phyloP scores from a whole-genome alignment of 2,888 invertebrate genomes.

The Cacoxenus indagator region DNA sequence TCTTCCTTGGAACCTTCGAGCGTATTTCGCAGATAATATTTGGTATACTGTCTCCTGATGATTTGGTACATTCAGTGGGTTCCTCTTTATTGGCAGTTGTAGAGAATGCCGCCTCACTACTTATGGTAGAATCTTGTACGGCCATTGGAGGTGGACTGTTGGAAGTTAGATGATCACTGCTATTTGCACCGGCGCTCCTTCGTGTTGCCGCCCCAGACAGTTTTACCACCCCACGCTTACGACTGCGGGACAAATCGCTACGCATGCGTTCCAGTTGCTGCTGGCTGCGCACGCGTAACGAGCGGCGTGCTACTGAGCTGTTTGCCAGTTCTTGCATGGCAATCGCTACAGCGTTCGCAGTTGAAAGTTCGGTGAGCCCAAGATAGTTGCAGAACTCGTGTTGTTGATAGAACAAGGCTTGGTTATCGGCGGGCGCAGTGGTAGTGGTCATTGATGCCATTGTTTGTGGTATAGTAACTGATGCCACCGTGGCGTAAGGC shows the following conservation, averaged over 20 bases:
- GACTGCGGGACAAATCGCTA: conserved; percentile 34
- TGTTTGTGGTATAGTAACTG: not conserved
- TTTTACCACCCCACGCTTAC: conserved; percentile 24
- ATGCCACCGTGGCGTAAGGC: not conserved
- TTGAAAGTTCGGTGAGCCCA: conserved; percentile 66
- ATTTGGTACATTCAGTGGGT: not conserved
- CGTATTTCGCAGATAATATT: not conserved
- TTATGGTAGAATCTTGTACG: not conserved
- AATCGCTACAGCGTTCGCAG: conserved; percentile 64
- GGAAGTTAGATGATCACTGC: not conserved
- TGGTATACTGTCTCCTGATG: not conserved
- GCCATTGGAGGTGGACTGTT: conserved; percentile 3
- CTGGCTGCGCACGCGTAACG: conserved; percentile 61
- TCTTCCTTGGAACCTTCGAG: not conserved
- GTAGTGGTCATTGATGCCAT: not conserved
- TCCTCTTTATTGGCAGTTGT: not conserved
- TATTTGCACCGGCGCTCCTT: not conserved
- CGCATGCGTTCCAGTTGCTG: conserved; percentile 60
- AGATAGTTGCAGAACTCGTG: conserved; percentile 70
- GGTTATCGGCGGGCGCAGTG: not conserved
- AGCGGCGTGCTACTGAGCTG: conserved; percentile 58
- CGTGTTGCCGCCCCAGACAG: not conserved
- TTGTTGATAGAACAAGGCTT: conserved; percentile 57
- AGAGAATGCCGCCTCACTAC: not conserved
- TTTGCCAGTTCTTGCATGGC: conserved; percentile 63